Conservation (phyloP, 2,797 vertebrate genomes). For the Amblyraja radiata region DNA sequence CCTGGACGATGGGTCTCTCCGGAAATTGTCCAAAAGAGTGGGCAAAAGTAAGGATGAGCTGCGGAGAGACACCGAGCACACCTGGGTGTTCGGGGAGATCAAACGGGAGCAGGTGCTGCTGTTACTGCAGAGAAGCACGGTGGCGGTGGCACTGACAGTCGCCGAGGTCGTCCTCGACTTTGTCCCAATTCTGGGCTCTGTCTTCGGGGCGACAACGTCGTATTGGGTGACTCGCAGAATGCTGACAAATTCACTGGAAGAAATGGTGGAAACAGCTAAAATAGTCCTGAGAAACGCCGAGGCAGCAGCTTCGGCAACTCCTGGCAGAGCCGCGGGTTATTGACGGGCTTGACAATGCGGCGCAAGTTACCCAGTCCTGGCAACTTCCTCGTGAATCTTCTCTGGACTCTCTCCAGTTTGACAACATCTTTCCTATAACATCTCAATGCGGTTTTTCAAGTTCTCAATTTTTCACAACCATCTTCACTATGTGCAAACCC, state of each 20-base stretch:
- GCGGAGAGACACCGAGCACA: background rate
- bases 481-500: too few relatives aligned
- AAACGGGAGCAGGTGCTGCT: rapidly evolving
- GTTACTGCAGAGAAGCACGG: background rate
- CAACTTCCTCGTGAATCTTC: too few relatives aligned
- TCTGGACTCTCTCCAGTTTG: too few relatives aligned
- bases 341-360: background rate
- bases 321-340: too few relatives aligned
- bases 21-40: background rate
- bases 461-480: too few relatives aligned
- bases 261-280: background rate
- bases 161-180: background rate
- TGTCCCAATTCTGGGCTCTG: background rate
- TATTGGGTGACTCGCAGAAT: background rate
- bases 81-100: background rate
- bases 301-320: too few relatives aligned
- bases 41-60: background rate
- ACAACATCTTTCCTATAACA: too few relatives aligned
- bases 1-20: background rate
- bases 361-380: too few relatives aligned
- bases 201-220: background rate
- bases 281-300: background rate
- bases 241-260: background rate
- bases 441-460: too few relatives aligned
- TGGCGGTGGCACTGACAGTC: too few relatives aligned